Percentiles rank a stretch among this genome's conserved stretches.
These are phyloP conservation scores for Ichneumon xanthorius DNA, from an alignment of 2,888 invertebrate species.

Conservation along the genomic window DNA sequence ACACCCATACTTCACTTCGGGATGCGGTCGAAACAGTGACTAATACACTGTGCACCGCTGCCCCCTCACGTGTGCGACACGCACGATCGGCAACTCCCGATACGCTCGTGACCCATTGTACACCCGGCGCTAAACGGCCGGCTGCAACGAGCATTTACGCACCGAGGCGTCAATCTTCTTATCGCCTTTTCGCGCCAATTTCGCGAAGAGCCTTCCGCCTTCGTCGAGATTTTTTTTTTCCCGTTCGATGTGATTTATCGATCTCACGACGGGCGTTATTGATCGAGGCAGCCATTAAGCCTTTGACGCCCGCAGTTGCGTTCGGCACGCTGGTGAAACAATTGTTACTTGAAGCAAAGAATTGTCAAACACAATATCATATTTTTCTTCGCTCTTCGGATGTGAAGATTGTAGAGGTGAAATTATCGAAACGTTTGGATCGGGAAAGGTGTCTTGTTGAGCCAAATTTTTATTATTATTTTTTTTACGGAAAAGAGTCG, in stretches of 20 bases:
- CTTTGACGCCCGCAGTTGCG: too few relatives aligned
- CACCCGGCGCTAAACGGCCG: neutral
- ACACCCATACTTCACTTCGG: slow-evolving; percentile 24
- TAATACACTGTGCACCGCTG: neutral
- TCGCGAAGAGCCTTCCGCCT: slow-evolving; percentile 19
- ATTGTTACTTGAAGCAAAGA: too few relatives aligned
- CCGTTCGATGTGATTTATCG: neutral
- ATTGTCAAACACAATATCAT: too few relatives aligned
- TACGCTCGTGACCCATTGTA: slow-evolving; percentile 49
- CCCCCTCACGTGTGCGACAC: slow-evolving; percentile 9
- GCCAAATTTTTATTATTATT: too few relatives aligned
- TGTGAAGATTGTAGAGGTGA: too few relatives aligned
- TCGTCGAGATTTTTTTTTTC: slow-evolving; percentile 21
- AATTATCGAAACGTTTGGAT: too few relatives aligned
- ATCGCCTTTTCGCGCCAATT: slow-evolving; percentile 51
- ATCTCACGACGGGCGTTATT: neutral
- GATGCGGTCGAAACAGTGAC: slow-evolving; percentile 20
- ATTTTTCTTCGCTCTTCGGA: too few relatives aligned
- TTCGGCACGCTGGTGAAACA: too few relatives aligned
- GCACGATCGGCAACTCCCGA: slow-evolving; percentile 23
- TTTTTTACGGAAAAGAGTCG: too few relatives aligned
- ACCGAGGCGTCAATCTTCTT: slow-evolving; percentile 36
- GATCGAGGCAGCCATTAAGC: too few relatives aligned
- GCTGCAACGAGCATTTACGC: slow-evolving; percentile 23
- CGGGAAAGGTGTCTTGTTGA: too few relatives aligned